These are phyloP conservation scores for Amblyjoppa proteus DNA, from an alignment of 2,888 invertebrate genomes.

Conservation along the genomic window DNA sequence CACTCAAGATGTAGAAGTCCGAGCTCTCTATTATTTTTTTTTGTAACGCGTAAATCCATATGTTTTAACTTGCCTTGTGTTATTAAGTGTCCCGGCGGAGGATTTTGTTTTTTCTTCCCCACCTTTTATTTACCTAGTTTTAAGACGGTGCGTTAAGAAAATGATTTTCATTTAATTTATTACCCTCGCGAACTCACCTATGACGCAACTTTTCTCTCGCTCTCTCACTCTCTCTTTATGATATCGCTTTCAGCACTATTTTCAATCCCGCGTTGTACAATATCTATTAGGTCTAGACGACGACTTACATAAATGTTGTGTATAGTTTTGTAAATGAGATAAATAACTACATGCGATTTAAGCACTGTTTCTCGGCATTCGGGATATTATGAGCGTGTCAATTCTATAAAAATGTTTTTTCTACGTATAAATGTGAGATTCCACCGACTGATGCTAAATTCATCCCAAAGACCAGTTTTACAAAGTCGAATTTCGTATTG, in stretches of 20 bases:
- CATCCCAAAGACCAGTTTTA: slow-evolving; percentile 62
- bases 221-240: background rate
- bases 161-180: slow-evolving; percentile 46
- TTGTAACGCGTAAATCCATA: slow-evolving; percentile 25
- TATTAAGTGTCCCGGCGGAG: slow-evolving; percentile 4
- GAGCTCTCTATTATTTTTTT: slow-evolving; percentile 54
- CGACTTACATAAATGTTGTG: slow-evolving; percentile 40
- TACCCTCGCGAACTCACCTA: slow-evolving; percentile 9
- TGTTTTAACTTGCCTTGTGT: slow-evolving; percentile 38
- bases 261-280: slow-evolving; percentile 15
- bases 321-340: slow-evolving; percentile 52
- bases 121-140: slow-evolving; percentile 35
- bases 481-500: slow-evolving; percentile 1
- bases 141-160: slow-evolving; percentile 36
- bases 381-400: slow-evolving; percentile 23
- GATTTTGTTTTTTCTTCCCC: slow-evolving; percentile 1
- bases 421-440: slow-evolving; percentile 29
- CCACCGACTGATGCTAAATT: slow-evolving; percentile 53
- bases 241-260: slow-evolving; percentile 29
- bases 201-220: slow-evolving; percentile 24
- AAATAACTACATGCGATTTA: slow-evolving; percentile 23
- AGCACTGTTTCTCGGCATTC: slow-evolving; percentile 36
- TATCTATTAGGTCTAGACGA: slow-evolving; percentile 36
- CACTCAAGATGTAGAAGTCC: slow-evolving; percentile 30
- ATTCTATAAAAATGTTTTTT: slow-evolving; percentile 44